phyloP scores from a whole-genome alignment of 2,888 invertebrate species.

The Leptinotarsa juncta region DNA sequence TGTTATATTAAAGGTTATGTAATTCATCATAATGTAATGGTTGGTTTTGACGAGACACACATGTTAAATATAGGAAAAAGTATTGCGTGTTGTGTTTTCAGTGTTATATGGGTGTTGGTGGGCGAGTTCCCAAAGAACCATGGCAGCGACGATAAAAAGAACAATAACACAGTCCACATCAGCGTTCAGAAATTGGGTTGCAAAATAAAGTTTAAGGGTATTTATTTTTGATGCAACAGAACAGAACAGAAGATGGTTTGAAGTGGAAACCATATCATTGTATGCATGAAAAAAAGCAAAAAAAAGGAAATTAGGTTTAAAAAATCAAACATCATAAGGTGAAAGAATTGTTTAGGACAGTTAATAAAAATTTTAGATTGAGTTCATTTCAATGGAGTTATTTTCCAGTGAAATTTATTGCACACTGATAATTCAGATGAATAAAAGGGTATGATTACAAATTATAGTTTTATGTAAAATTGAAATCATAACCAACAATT shows the following conservation, averaged over 20 bases:
- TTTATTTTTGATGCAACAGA: conserved; percentile 42
- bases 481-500: conserved; percentile 10
- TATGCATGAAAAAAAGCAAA: conserved; percentile 66
- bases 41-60: conserved; percentile 38
- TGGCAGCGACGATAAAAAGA: conserved; percentile 50
- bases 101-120: conserved; percentile 58
- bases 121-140: conserved; percentile 57
- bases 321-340: conserved; percentile 27
- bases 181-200: conserved; percentile 44
- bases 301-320: conserved; percentile 48
- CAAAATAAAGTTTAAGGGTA: conserved; percentile 49
- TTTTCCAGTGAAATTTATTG: background rate
- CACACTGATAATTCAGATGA: background rate
- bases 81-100: conserved; percentile 40
- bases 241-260: conserved; percentile 34
- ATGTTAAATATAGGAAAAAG: conserved; percentile 42
- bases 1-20: conserved; percentile 42
- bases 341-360: conserved; percentile 18
- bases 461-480: background rate
- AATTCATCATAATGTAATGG: conserved; percentile 33
- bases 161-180: conserved; percentile 48
- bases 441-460: background rate
- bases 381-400: background rate
- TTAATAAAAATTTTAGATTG: background rate
- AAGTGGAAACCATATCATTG: conserved; percentile 54